phyloP scores from a whole-genome alignment of 2,797 vertebrate genomes.

The Catostomus latipinnis region DNA sequence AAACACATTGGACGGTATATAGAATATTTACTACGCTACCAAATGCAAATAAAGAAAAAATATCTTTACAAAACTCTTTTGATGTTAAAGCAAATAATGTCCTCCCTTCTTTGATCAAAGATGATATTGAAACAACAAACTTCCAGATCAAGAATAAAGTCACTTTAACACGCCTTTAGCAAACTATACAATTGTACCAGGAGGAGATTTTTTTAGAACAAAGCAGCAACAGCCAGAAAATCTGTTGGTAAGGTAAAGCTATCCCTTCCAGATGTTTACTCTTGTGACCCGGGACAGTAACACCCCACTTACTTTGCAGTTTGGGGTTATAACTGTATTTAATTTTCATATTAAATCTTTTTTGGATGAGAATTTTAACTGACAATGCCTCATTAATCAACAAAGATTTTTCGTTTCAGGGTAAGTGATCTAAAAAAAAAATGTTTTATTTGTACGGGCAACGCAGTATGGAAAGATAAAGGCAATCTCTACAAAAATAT shows the following conservation, averaged over 20 bases:
- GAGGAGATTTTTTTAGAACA: constrained; percentile 43
- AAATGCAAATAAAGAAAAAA: constrained; percentile 38
- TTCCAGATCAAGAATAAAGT: constrained; percentile 30
- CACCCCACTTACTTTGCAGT: too few species aligned
- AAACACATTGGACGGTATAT: constrained; percentile 55
- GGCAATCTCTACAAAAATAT: constrained; percentile 56
- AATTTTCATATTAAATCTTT: too few species aligned
- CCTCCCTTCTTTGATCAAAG: constrained; percentile 77
- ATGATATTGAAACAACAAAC: constrained; percentile 41
- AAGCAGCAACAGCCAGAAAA: constrained; percentile 46
- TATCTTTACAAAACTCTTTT: constrained; percentile 44
- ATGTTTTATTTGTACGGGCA: background rate
- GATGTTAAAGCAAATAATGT: constrained; percentile 56
- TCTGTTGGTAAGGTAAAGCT: constrained; percentile 18
- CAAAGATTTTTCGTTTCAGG: constrained; percentile 2
- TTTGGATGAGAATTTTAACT: background rate
- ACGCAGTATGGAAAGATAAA: constrained; percentile 46
- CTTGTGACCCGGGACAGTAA: too few species aligned
- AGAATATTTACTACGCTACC: constrained; percentile 47
- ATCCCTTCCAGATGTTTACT: background rate
- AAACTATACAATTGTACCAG: constrained; percentile 26
- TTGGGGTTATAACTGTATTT: too few species aligned
- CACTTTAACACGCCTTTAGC: constrained; percentile 38
- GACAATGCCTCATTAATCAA: background rate
- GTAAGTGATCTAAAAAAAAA: constrained; percentile 1